Conservation (phyloP, 2,113 vertebrate species). For the Myotis lucifugus region DNA sequence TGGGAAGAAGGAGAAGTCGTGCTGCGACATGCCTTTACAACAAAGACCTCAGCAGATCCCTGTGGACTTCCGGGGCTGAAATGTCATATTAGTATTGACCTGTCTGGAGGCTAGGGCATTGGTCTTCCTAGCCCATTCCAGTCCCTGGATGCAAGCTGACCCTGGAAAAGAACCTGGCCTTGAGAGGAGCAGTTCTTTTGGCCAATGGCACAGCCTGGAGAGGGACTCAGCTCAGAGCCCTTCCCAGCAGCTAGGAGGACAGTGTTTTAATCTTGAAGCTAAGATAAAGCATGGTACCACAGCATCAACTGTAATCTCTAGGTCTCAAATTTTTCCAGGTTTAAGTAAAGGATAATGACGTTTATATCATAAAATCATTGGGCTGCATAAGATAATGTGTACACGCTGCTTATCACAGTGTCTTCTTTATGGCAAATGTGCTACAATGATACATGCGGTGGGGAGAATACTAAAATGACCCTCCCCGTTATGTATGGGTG, state of each 20-base stretch:
- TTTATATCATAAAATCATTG: neutral
- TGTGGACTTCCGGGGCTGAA: neutral
- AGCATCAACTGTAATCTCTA: neutral
- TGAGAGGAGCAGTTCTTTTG: neutral
- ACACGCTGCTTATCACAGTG: neutral
- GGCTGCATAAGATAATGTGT: neutral
- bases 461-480: neutral
- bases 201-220: neutral
- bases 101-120: accelerated
- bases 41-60: neutral
- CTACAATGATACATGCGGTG: neutral
- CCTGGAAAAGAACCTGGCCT: neutral
- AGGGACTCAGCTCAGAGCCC: neutral
- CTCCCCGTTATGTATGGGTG: neutral
- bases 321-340: neutral
- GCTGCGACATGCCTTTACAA: neutral
- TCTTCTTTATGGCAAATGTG: neutral
- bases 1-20: neutral
- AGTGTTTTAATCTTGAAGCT: neutral
- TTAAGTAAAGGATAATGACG: neutral
- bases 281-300: neutral
- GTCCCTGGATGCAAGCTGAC: neutral
- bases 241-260: neutral
- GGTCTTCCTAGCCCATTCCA: neutral
- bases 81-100: neutral